Base-by-base conservation (phyloP, 1,140 invertebrate species). In the Caenorhabditis latens region DNA sequence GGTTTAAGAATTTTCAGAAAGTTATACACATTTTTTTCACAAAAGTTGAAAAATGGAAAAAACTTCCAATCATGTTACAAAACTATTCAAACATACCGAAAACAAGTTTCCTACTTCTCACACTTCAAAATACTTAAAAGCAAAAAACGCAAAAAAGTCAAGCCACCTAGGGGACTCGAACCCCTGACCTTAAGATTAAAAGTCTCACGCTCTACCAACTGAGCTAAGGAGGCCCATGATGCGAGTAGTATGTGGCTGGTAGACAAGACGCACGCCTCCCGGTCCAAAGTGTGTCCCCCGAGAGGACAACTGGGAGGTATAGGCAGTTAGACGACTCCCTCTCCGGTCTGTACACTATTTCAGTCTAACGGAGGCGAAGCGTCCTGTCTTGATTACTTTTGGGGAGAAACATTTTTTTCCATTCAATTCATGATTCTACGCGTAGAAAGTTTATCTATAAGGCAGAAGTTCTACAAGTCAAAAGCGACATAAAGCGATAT, bases 121-220 rank as follows among this genome's bases (percentile, higher is more conserved):
- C 6, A 58, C n/a, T n/a, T n/a, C 55, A 58, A 58, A 16, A 58
- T 5, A 1, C 19, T 58, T 0, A 58, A 58, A 14, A 58, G n/a
- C 46, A 24, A 19, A 46, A 67, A 40, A 40, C 1, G 0, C 24
- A 40, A 71, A 85, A 67, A 86, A 8, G 46, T 57, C 84, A 65
- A 82, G 53, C 84, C 63, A 63, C 55, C 58, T 71, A 65, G 79
- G 67, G 57, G 86, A 79, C 65, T 82, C 50, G 53, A 46, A 83
- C 48, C 55, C 55, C 50, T 83, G 63, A 83, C 50, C 57, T 57
- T 86, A 55, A 43, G 71, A 83, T 53, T 63, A 63, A 65, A 63
- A 53, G 48, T 85, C 46, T 65, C 46, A 53, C 50, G 48, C 50
- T 85, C 50, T 63, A 85, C 58, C 50, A 65, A 63, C 53, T 48